phyloP scores from a whole-genome alignment of 2,888 invertebrate species.

The Encarsia formosa region DNA sequence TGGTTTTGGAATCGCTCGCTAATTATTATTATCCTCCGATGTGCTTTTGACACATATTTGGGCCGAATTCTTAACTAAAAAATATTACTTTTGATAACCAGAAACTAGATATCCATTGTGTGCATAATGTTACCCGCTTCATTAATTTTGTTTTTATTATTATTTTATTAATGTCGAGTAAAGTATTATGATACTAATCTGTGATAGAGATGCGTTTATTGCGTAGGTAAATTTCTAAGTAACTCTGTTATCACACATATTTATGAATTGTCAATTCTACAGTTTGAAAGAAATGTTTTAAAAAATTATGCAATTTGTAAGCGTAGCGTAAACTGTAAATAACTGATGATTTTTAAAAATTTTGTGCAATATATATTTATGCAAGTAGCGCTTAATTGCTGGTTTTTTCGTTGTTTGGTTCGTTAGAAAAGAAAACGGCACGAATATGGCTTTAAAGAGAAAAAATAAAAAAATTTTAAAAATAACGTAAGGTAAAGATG shows the following conservation, averaged over 20 bases:
- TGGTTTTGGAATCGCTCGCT: constrained; percentile 11
- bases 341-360: constrained; percentile 6
- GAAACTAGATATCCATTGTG: no score
- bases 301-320: constrained; percentile 17
- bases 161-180: no score
- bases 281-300: constrained; percentile 11
- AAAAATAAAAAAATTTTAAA: constrained; percentile 4
- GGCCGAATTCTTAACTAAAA: no score
- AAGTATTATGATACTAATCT: constrained; percentile 22
- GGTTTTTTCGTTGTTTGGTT: constrained; percentile 1
- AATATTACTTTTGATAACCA: no score
- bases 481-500: no score
- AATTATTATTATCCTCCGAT: constrained; percentile 4
- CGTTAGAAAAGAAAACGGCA: constrained; percentile 20
- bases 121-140: no score
- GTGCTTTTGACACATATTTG: constrained; percentile 10
- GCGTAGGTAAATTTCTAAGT: constrained; percentile 16
- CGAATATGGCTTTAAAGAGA: constrained; percentile 18
- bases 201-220: constrained; percentile 27
- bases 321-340: constrained; percentile 13
- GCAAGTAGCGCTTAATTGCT: background rate
- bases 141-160: no score
- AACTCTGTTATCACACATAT: constrained; percentile 12
- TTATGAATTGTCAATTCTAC: constrained; percentile 22
- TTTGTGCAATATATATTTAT: background rate